Evolutionary conservation across 2,797 vertebrate species (phyloP).

Genomic region (Coregonus suidteri): DNA sequence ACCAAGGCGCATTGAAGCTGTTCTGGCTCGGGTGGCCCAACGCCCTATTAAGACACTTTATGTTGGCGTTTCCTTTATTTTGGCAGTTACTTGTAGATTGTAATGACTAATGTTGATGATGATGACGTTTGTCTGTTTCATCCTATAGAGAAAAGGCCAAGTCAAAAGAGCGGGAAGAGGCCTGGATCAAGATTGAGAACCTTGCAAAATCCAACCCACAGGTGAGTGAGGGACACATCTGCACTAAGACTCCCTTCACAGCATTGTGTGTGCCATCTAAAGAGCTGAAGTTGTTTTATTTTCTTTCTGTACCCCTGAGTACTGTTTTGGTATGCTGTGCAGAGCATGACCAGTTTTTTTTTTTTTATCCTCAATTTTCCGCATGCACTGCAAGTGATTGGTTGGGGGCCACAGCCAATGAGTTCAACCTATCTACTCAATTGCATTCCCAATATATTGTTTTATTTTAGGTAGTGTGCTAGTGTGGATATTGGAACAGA

Average conservation of each 20-base stretch:
- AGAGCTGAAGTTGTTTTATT: not conserved
- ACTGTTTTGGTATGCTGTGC: not conserved
- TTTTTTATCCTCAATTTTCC: not conserved
- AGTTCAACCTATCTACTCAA: too few species aligned
- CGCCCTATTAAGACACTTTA: too few species aligned
- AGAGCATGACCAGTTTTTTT: not conserved
- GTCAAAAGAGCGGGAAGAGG: slow-evolving; percentile 97
- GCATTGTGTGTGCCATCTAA: not conserved
- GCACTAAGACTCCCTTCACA: not conserved
- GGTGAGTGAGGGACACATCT: slow-evolving; percentile 73
- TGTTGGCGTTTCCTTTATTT: too few species aligned
- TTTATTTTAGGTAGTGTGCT: not conserved
- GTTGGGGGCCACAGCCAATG: not conserved
- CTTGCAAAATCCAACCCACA: slow-evolving; percentile 98
- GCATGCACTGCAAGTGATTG: not conserved
- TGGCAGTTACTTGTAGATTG: too few species aligned
- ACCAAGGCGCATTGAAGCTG: too few species aligned
- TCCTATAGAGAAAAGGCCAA: slow-evolving; percentile 92
- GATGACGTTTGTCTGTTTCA: slow-evolving; percentile 43
- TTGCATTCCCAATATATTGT: not conserved
- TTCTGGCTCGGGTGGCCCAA: too few species aligned
- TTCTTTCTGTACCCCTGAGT: not conserved
- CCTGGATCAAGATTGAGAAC: slow-evolving; percentile 98
- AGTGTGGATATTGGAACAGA: not conserved
- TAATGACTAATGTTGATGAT: too few species aligned